These are phyloP conservation scores for Clamator glandarius DNA, from an alignment of 2,797 vertebrate species.

Conservation along the genomic window DNA sequence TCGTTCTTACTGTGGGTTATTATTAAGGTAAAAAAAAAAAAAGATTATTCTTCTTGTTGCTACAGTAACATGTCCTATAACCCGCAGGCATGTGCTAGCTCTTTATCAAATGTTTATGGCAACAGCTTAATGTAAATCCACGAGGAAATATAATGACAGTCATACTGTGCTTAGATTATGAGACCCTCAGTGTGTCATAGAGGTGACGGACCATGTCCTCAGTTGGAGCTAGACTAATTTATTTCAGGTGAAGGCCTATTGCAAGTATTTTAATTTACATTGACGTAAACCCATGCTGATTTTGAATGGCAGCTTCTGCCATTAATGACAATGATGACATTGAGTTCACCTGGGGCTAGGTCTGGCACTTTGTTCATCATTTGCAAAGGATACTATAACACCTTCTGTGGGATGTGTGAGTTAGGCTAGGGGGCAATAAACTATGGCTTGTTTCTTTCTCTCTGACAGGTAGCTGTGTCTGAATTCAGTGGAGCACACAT, in stretches of 20 bases:
- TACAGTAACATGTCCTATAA: neutral
- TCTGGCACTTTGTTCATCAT: neutral
- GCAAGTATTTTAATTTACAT: neutral
- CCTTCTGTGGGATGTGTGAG: neutral
- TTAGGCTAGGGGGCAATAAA: neutral
- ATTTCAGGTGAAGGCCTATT: neutral
- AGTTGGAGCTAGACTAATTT: neutral
- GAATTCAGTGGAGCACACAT: neutral
- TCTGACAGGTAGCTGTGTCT: neutral
- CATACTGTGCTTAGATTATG: neutral
- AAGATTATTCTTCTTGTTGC: slow-evolving; percentile 5
- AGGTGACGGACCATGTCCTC: neutral
- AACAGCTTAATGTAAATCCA: neutral
- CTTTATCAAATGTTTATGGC: slow-evolving; percentile 15
- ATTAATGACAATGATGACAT: neutral
- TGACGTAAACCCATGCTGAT: neutral
- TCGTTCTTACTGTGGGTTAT: neutral
- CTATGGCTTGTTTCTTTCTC: neutral
- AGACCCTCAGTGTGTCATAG: neutral
- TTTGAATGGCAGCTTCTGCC: neutral
- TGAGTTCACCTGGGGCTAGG: neutral
- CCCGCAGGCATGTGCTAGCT: neutral
- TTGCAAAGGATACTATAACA: neutral
- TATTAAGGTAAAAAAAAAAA: neutral
- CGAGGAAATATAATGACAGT: neutral